A percentile compares a stretch with the other conserved stretches of the same genome.
Evolutionary conservation across 2,797 vertebrate genomes (phyloP).

Genomic region (Myotis daubentonii): DNA sequence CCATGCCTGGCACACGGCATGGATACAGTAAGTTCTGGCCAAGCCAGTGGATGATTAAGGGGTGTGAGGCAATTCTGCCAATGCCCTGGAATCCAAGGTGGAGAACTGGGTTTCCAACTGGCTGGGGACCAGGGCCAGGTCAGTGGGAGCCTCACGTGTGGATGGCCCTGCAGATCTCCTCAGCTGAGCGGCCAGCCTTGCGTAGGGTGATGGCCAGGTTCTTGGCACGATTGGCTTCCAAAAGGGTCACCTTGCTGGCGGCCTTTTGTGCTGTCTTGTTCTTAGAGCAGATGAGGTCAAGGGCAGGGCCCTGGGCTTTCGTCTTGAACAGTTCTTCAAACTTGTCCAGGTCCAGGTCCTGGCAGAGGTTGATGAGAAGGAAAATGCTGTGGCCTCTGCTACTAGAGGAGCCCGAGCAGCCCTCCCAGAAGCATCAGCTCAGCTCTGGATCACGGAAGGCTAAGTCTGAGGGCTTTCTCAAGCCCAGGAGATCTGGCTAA

Average conservation of each 20-base stretch:
- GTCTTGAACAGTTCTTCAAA: constrained; percentile 99
- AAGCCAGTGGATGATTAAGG: background rate
- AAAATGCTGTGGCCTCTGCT: background rate
- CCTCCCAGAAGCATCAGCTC: background rate
- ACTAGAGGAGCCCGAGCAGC: background rate
- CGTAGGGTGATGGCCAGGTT: constrained; percentile 97
- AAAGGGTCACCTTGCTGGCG: constrained; percentile 93
- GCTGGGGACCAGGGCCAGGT: background rate
- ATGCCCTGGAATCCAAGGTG: background rate
- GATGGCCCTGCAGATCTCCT: constrained; percentile 98
- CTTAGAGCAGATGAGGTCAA: constrained; percentile 92
- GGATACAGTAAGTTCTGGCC: background rate
- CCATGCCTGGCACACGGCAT: background rate
- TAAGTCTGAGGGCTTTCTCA: background rate
- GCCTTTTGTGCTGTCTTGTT: constrained; percentile 93
- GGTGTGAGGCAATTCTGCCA: background rate
- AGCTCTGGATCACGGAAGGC: background rate
- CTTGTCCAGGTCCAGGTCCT: constrained; percentile 96
- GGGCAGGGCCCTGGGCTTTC: constrained; percentile 94
- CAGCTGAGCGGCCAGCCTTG: constrained; percentile 93
- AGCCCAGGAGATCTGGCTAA: background rate
- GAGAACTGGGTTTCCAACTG: background rate
- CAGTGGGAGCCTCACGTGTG: constrained; percentile 89
- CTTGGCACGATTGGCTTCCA: constrained; percentile 97
- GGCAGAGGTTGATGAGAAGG: background rate